These are phyloP conservation scores for Chalcis sispes DNA, from an alignment of 2,888 invertebrate genomes.

Conservation along the genomic window DNA sequence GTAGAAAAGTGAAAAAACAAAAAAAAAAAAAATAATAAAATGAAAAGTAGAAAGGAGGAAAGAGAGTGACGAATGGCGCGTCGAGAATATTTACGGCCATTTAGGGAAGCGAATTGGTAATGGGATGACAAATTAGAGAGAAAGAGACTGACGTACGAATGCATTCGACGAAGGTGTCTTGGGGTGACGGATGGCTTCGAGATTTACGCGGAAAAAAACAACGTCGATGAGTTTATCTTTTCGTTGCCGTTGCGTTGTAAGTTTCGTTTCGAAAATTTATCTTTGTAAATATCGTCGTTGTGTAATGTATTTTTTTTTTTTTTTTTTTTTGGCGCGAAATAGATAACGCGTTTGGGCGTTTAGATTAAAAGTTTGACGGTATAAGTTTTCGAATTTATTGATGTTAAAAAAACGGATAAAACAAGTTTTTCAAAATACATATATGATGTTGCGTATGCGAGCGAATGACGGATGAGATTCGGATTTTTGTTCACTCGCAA, in stretches of 20 bases:
- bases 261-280: too few species aligned
- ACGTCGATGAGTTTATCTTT: too few species aligned
- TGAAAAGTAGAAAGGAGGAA: neutral
- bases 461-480: conserved; percentile 36
- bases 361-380: neutral
- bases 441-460: conserved; percentile 1
- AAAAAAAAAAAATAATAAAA: neutral
- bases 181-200: conserved; percentile 38
- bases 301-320: neutral
- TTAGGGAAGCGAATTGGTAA: conserved; percentile 41
- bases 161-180: too few species aligned
- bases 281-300: neutral
- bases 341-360: neutral
- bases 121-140: conserved; percentile 48
- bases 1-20: neutral
- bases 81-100: conserved; percentile 47
- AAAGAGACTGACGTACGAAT: conserved; percentile 18
- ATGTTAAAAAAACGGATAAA: conserved; percentile 29
- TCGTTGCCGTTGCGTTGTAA: too few species aligned
- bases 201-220: too few species aligned
- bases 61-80: conserved; percentile 52
- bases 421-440: neutral
- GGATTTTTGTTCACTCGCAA: conserved; percentile 30
- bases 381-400: too few species aligned
- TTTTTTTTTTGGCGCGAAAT: neutral